These are phyloP conservation scores for Laupala kohalensis DNA, from an alignment of 1,140 invertebrate species.

Conservation along the genomic window DNA sequence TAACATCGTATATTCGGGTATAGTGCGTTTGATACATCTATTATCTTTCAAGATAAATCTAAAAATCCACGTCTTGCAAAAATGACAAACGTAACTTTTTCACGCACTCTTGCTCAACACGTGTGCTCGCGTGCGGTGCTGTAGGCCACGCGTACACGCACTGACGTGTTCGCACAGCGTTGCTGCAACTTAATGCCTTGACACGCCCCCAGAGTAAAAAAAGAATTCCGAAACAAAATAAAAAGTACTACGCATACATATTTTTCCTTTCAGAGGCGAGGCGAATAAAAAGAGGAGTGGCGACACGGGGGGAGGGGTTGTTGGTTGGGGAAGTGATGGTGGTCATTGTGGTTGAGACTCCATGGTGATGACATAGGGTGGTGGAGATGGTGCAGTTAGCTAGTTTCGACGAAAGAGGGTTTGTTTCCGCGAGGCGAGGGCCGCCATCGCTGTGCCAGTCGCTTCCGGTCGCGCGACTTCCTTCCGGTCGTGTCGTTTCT, in stretches of 20 bases:
- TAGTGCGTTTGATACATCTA: too few species aligned
- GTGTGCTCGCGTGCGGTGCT: neutral
- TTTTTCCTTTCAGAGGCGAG: neutral
- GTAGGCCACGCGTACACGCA: too few species aligned
- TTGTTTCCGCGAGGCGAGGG: neutral
- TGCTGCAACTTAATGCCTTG: neutral
- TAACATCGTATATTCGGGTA: too few species aligned
- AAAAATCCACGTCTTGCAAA: too few species aligned
- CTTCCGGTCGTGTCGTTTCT: neutral
- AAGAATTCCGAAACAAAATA: neutral
- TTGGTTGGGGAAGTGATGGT: too few species aligned
- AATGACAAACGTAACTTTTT: too few species aligned
- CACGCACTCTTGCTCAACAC: neutral
- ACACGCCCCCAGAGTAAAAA: neutral
- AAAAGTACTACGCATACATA: neutral
- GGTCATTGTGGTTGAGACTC: too few species aligned
- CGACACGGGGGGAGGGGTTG: neutral
- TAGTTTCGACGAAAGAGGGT: too few species aligned
- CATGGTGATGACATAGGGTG: too few species aligned
- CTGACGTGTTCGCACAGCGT: neutral
- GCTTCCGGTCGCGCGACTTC: neutral
- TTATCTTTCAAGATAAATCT: too few species aligned
- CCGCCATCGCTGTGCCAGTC: neutral
- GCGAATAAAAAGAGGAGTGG: neutral
- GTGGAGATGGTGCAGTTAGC: too few species aligned